These are phyloP conservation scores for Tolypeutes matacus DNA, from an alignment of 2,797 vertebrate genomes.

Conservation along the genomic window DNA sequence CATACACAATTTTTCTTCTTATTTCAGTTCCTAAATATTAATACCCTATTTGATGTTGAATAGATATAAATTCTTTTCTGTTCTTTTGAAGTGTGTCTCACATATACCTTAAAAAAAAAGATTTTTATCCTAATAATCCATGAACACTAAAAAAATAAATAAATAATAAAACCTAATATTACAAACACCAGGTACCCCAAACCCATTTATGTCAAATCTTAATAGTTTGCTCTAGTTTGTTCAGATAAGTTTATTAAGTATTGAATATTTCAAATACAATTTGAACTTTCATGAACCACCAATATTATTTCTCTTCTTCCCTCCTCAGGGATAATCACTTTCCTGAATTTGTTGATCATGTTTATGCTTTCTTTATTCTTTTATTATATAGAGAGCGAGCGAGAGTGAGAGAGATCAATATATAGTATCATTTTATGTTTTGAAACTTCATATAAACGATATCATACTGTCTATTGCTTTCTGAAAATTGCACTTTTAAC, in stretches of 20 bases:
- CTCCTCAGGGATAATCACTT: background rate
- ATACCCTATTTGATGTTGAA: background rate
- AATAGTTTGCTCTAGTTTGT: no score
- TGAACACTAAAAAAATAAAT: background rate
- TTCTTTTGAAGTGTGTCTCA: background rate
- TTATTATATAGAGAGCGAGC: background rate
- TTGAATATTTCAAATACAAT: no score
- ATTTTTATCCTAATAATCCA: background rate
- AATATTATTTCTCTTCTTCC: background rate
- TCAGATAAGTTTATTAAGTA: no score
- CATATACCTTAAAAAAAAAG: background rate
- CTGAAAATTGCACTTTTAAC: background rate
- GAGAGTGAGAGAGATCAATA: no score
- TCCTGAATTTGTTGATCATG: background rate
- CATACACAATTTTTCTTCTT: background rate
- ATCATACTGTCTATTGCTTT: background rate
- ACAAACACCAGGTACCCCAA: no score
- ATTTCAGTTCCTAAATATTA: constrained; percentile 52
- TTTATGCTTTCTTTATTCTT: background rate
- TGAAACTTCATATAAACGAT: background rate
- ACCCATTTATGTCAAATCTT: no score
- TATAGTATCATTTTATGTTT: background rate
- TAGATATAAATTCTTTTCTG: background rate
- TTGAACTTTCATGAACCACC: background rate
- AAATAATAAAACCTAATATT: background rate